Evolutionary conservation across 2,888 invertebrate genomes (phyloP).

Genomic region (Melanargia galathea): DNA sequence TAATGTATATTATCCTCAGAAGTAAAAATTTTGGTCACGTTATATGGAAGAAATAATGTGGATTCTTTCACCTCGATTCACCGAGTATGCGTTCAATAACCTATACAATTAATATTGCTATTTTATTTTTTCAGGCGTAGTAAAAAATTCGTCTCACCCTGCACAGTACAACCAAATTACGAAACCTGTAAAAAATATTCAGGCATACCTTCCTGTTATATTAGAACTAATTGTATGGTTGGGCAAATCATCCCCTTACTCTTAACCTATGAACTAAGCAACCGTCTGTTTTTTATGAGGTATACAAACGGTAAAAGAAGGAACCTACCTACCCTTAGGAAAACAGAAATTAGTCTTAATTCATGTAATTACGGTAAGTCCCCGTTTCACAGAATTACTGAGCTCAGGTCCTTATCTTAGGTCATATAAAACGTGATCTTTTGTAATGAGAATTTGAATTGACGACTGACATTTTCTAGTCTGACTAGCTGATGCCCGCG

Average conservation of each 20-base stretch:
- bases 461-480: neutral
- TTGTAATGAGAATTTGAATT: neutral
- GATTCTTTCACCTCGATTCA: too few species aligned
- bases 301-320: constrained; percentile 1
- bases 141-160: too few species aligned
- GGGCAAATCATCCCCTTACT: neutral
- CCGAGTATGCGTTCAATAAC: too few species aligned
- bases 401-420: neutral
- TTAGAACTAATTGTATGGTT: neutral
- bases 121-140: neutral
- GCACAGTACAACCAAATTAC: too few species aligned
- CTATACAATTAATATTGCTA: neutral
- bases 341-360: constrained; percentile 3
- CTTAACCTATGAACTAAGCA: constrained; percentile 8
- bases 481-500: too few species aligned
- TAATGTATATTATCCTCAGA: too few species aligned
- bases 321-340: neutral
- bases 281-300: constrained; percentile 5
- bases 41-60: too few species aligned
- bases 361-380: constrained; percentile 7
- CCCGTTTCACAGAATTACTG: neutral
- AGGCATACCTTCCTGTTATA: too few species aligned
- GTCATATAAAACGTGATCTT: constrained; percentile 9
- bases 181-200: too few species aligned
- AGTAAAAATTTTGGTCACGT: too few species aligned